phyloP scores from a whole-genome alignment of 2,797 vertebrate genomes.

The Pseudotriccus pelzelni region DNA sequence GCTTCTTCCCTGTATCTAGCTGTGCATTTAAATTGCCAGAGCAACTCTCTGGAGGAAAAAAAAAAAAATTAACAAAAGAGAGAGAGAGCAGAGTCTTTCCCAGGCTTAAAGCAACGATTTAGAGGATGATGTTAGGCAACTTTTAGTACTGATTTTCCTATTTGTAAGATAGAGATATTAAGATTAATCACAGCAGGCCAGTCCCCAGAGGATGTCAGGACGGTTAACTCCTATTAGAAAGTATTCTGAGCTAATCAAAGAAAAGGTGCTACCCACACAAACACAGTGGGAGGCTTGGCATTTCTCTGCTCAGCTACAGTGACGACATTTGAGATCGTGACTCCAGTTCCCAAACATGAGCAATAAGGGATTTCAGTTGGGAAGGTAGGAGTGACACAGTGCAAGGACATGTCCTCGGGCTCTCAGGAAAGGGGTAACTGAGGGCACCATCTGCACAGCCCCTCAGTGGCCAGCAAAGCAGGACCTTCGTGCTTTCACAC shows the following conservation, averaged over 20 bases:
- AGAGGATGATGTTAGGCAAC: neutral
- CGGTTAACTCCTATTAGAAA: slow-evolving; percentile 43
- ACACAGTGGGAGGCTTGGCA: slow-evolving; percentile 51
- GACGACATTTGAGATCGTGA: slow-evolving; percentile 48
- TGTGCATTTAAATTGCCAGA: neutral
- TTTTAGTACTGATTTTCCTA: slow-evolving; percentile 24
- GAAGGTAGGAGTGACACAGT: neutral
- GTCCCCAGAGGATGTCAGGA: slow-evolving; percentile 1
- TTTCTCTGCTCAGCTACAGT: neutral
- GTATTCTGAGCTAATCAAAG: slow-evolving; percentile 41
- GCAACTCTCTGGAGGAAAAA: neutral
- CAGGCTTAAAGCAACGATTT: neutral
- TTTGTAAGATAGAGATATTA: neutral
- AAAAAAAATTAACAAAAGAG: neutral
- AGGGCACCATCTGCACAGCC: neutral
- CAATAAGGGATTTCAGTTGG: neutral
- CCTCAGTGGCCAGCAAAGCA: neutral
- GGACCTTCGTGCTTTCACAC: fast-evolving
- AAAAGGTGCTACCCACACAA: slow-evolving; percentile 46
- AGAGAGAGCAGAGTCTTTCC: neutral
- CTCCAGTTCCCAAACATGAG: slow-evolving; percentile 37
- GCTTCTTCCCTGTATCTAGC: neutral
- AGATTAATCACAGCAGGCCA: slow-evolving; percentile 1
- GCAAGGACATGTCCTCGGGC: neutral
- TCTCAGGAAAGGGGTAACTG: neutral